A percentile compares a stretch with the other conserved stretches of the same genome.
Evolutionary conservation across 2,888 invertebrate species (phyloP).

Genomic region (Apotomis betuletana): DNA sequence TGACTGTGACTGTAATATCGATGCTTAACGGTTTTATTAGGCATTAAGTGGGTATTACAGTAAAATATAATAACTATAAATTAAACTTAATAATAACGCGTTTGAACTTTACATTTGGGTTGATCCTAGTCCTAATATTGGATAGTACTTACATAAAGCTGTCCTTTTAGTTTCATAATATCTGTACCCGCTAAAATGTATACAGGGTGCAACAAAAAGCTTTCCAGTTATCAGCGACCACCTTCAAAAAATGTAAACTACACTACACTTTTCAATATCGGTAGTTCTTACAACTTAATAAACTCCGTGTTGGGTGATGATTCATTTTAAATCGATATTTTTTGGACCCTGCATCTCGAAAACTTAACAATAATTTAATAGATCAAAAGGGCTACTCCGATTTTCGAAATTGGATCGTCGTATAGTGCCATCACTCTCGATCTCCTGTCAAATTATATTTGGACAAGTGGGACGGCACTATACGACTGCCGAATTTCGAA

Average conservation of each 20-base stretch:
- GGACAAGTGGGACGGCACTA: too few species aligned
- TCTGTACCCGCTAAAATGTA: background rate
- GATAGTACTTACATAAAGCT: background rate
- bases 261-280: background rate
- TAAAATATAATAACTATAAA: constrained; percentile 20
- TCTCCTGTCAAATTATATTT: too few species aligned
- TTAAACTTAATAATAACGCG: constrained; percentile 18
- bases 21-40: constrained; percentile 3
- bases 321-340: background rate
- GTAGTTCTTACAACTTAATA: too few species aligned
- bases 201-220: constrained; percentile 3
- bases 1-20: constrained; percentile 18
- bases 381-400: background rate
- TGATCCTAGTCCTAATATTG: constrained; percentile 3
- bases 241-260: background rate
- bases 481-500: too few species aligned
- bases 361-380: constrained; percentile 20
- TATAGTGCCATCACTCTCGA: too few species aligned
- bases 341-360: constrained; percentile 2
- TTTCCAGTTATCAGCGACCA: background rate
- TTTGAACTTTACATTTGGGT: constrained; percentile 30
- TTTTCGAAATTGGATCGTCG: too few species aligned
- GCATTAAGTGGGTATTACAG: constrained; percentile 1
- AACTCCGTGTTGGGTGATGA: too few species aligned
- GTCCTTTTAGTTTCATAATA: constrained; percentile 3